A percentile compares a stretch with the other conserved stretches of the same genome.
phyloP scores from a whole-genome alignment of 2,888 invertebrate genomes.

The Leptura quadrifasciata region DNA sequence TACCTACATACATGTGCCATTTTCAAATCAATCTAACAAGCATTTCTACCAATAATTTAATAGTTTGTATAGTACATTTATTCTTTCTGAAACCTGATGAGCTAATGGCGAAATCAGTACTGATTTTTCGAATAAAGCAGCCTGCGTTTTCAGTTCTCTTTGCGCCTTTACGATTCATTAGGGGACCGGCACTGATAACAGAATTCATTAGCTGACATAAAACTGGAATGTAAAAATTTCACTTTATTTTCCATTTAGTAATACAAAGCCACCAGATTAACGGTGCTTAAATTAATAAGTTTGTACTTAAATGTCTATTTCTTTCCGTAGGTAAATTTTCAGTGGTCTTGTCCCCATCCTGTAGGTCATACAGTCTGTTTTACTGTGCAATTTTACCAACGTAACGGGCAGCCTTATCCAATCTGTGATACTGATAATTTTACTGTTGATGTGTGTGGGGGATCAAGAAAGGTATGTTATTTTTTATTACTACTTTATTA shows the following conservation, averaged over 20 bases:
- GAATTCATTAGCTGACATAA: background rate
- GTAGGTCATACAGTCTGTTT: slow-evolving; percentile 96
- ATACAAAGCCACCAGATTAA: background rate
- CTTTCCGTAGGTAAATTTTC: slow-evolving; percentile 83
- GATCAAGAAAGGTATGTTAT: slow-evolving; percentile 81
- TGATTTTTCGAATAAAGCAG: too few relatives aligned
- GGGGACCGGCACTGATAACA: background rate
- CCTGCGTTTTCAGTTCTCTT: too few relatives aligned
- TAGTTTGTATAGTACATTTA: too few relatives aligned
- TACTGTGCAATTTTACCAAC: slow-evolving; percentile 91
- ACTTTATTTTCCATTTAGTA: slow-evolving; percentile 20
- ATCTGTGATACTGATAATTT: slow-evolving; percentile 95
- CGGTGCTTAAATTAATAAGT: background rate
- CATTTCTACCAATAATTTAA: too few relatives aligned
- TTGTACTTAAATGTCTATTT: background rate
- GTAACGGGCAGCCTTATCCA: slow-evolving; percentile 95
- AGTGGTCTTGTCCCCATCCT: slow-evolving; percentile 92
- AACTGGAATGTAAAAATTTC: background rate
- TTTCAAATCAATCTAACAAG: too few relatives aligned
- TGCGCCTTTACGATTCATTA: background rate
- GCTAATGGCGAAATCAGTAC: too few relatives aligned
- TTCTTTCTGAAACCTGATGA: too few relatives aligned
- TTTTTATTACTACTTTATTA: background rate
- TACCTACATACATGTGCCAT: too few relatives aligned
- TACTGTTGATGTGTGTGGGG: slow-evolving; percentile 90